Conservation (phyloP, 2,797 vertebrate species). For the Morelia viridis region DNA sequence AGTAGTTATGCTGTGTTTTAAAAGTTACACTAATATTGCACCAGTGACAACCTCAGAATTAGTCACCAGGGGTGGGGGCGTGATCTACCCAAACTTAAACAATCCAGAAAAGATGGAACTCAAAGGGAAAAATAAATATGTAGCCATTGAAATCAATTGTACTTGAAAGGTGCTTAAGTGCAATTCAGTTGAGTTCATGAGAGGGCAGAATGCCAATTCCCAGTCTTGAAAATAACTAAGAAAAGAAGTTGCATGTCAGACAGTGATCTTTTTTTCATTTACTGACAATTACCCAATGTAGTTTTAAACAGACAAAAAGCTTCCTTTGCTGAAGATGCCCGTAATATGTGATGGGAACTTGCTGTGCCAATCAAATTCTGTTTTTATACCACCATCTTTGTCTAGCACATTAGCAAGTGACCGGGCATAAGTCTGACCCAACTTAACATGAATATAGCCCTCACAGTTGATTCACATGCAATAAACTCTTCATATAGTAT, state of each 20-base stretch:
- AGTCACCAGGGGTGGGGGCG: constrained; percentile 21
- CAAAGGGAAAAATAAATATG: not conserved
- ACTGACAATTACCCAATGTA: not conserved
- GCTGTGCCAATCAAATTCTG: not conserved
- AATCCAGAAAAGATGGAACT: not conserved
- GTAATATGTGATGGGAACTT: not conserved
- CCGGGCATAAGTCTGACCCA: not conserved
- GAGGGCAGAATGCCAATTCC: not conserved
- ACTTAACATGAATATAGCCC: not conserved
- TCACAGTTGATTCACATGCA: not conserved
- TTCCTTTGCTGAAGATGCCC: not conserved
- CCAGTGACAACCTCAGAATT: constrained; percentile 32
- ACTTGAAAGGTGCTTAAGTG: not conserved
- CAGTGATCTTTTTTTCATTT: not conserved
- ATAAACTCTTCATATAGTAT: not conserved
- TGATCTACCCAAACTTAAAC: not conserved
- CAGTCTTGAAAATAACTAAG: not conserved
- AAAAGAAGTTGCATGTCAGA: not conserved
- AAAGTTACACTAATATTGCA: constrained; percentile 38
- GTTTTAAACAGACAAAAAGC: not conserved
- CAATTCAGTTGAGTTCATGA: not conserved
- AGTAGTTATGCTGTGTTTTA: constrained; percentile 14
- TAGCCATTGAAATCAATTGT: not conserved
- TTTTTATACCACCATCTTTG: not conserved
- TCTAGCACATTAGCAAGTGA: not conserved